phyloP scores from a whole-genome alignment of 2,888 invertebrate genomes.

The Halocaridina rubra region DNA sequence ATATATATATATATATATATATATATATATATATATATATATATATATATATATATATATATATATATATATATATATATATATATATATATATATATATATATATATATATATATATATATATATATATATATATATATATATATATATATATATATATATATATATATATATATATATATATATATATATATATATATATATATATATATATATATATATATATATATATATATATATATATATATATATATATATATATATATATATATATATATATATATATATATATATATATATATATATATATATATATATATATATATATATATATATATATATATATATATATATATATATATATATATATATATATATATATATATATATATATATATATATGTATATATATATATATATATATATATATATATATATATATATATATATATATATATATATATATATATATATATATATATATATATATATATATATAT shows the following conservation, averaged over 20 bases:
- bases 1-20: background rate
- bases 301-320: background rate
- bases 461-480: slow-evolving; percentile 6
- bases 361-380: slow-evolving; percentile 22
- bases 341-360: background rate
- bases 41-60: slow-evolving; percentile 4
- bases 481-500: background rate
- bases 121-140: background rate
- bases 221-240: background rate
- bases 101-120: background rate
- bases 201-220: background rate
- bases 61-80: background rate
- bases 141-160: slow-evolving; percentile 9
- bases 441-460: slow-evolving; percentile 11
- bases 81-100: background rate
- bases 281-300: background rate
- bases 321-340: slow-evolving; percentile 10
- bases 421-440: background rate
- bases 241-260: slow-evolving; percentile 8
- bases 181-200: background rate
- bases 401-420: background rate
- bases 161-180: slow-evolving; percentile 12
- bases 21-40: slow-evolving; percentile 11
- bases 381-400: slow-evolving; percentile 2
- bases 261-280: background rate